Conservation (phyloP, 2,797 vertebrate species). For the Numenius phaeopus region DNA sequence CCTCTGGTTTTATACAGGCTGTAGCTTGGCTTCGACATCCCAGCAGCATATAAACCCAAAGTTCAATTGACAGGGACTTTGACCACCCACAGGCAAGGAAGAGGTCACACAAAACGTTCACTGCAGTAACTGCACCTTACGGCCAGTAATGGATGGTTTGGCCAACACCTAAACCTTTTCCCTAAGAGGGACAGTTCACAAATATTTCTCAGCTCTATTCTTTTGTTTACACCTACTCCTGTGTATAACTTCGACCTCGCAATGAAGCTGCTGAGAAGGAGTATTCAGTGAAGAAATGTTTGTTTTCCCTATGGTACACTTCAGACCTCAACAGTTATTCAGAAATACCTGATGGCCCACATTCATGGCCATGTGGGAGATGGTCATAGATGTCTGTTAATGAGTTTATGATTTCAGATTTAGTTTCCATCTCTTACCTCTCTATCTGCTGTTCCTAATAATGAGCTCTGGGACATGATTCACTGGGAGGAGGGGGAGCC, state of each 20-base stretch:
- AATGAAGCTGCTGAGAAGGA: neutral
- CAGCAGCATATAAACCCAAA: neutral
- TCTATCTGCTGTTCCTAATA: conserved; percentile 70
- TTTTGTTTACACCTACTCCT: neutral
- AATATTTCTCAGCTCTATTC: neutral
- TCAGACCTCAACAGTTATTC: conserved; percentile 55
- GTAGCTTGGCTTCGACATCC: neutral
- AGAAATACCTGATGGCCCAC: conserved; percentile 69
- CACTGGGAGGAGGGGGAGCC: conserved; percentile 47
- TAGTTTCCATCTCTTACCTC: conserved; percentile 73
- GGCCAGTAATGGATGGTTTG: neutral
- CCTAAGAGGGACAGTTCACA: neutral
- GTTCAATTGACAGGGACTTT: neutral
- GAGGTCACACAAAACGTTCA: neutral
- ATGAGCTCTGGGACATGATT: conserved; percentile 71
- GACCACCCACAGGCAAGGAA: neutral
- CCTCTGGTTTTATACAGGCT: neutral
- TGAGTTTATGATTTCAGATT: conserved; percentile 74
- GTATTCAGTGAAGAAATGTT: conserved; percentile 27
- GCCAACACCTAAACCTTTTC: neutral
- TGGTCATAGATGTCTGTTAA: conserved; percentile 60
- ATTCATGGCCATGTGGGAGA: conserved; percentile 51
- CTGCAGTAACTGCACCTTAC: neutral
- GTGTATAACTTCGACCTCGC: neutral
- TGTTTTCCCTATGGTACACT: conserved; percentile 33